Base-by-base conservation (phyloP, 1,140 invertebrate genomes). In the Orius insidiosus region DNA sequence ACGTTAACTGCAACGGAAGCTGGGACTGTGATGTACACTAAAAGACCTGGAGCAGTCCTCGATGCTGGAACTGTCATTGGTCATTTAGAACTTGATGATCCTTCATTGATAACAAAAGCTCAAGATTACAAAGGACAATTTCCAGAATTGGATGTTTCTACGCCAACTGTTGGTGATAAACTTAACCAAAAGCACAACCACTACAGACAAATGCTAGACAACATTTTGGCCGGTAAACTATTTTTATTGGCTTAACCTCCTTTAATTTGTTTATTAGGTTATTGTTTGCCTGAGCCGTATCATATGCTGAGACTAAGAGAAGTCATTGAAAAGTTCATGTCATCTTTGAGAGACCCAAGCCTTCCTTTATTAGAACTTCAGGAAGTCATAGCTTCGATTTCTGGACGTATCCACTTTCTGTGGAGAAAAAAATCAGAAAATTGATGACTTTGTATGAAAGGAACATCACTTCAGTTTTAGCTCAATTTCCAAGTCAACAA, bases 391-490 rank as follows among this genome's bases (percentile, higher is more conserved):
- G 85, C 93, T 0, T 89, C 87, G 1, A 92, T 94, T 19, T 92
- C 88, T 0, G 92, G 93, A 0, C 71, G 92, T 45, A 93, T 97
- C 94, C 90, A 1, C 64, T 80, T 7, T 76, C 79, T 0, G 92
- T 98, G 0, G n/a, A 97, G 60, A 92, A 90, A 65, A 86, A 90
- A 55, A 96, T 98, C 18, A 70, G 88, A 1, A 89, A 92, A 57
- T 62, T 94, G 31, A 92, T 98, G 88, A 76, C 80, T 0, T 65
- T 88, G 0, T 98, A 98, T 62, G 86, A 93, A 57, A 78, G 87
- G 44, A 98, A 98, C 57, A 96, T 98, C 24, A 98, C 94, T 0
- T 95, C 90, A 16, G 89, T 98, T n/a, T 64, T 98, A 8, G 89
- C 87, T 11, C 90, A 96, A 66, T 98, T 98, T 65, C 94, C 94